Evolutionary conservation across 1,140 invertebrate genomes (phyloP), one percentile per base, ranked within the genome.

Genomic region (Matsumurasca onukii): DNA sequence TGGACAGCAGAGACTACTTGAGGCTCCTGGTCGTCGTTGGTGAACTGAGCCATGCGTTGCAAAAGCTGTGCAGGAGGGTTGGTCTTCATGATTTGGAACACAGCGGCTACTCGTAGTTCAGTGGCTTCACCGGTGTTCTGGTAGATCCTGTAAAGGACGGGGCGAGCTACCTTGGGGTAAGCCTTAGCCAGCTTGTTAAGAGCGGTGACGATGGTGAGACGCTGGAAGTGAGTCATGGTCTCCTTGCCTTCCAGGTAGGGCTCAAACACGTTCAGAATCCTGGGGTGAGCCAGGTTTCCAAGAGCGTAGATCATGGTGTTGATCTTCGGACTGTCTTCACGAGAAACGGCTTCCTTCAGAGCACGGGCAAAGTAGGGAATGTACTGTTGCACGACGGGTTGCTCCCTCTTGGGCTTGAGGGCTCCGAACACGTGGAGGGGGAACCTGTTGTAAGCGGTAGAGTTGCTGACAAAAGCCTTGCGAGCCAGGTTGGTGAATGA

Each of bases 1-100:
- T 87, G 85, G 12, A 90, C 82, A 2, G 82, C 83, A 48, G 86
- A 80, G 67, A 82, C 85, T 0, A 91, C 88, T 27, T 89, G 82
- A 22, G 81, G 77, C 73, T 81, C 85, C 0, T 77, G 78, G 72
- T 91, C 89, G 39, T 81, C 76, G 68, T 88, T 83, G 1, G 88
- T 90, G 75, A 83, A 84, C 70, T 85, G 73, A 55, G 89, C 89
- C 84, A 91, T 88, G 48, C 82, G 79, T 77, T 88, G 85, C 71
- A 90, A 83, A 81, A 89, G 87, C 5, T 75, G 76, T n/a, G 78
- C 73, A 0, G 86, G 80, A 13, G 89, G 88, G 48, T 83, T 78
- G 31, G 83, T 81, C 51, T 78, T 80, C 77, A 89, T 84, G 30
- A 86, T 62, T 17, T 82, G 77, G 29, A 80, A 82, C 9, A 89